Conservation (phyloP, 1,140 invertebrate genomes). For the Hestina assimilis region DNA sequence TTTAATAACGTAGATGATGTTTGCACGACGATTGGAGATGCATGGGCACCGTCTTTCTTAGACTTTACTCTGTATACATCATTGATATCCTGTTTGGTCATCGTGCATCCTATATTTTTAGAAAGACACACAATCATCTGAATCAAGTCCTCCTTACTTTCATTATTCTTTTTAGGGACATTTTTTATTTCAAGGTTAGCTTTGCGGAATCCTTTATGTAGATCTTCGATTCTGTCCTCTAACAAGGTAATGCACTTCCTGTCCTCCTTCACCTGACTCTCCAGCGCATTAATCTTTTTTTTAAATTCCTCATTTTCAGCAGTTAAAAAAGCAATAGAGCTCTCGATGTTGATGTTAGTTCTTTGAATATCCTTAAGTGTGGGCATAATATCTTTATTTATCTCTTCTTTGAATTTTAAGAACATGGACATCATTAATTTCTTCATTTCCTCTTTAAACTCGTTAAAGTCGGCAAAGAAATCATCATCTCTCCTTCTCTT, state of each 20-base stretch:
- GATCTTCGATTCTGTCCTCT: slow-evolving; percentile 8
- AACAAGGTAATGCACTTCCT: not conserved
- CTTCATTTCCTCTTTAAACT: slow-evolving; percentile 2
- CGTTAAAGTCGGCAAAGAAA: not conserved
- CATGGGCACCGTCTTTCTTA: slow-evolving; percentile 3
- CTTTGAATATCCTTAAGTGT: slow-evolving; percentile 2
- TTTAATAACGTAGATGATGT: slow-evolving; percentile 12
- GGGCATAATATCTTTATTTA: not conserved
- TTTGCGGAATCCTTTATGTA: not conserved
- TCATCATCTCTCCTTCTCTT: slow-evolving; percentile 5
- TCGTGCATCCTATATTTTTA: not conserved
- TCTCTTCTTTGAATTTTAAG: not conserved
- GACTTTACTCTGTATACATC: slow-evolving; percentile 21
- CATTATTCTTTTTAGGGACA: not conserved
- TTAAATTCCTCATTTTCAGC: slow-evolving; percentile 11
- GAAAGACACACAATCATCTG: not conserved
- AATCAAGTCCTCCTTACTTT: slow-evolving; percentile 1
- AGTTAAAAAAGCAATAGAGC: slow-evolving; percentile 1
- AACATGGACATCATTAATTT: not conserved
- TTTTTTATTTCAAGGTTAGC: slow-evolving; percentile 9
- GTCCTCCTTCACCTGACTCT: slow-evolving; percentile 4
- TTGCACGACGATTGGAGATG: slow-evolving; percentile 15
- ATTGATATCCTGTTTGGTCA: slow-evolving; percentile 17
- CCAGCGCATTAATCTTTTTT: not conserved
- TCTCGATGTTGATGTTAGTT: slow-evolving; percentile 3